These are phyloP conservation scores for Trichogramma evanescens DNA, from an alignment of 2,888 invertebrate genomes.

Conservation along the genomic window DNA sequence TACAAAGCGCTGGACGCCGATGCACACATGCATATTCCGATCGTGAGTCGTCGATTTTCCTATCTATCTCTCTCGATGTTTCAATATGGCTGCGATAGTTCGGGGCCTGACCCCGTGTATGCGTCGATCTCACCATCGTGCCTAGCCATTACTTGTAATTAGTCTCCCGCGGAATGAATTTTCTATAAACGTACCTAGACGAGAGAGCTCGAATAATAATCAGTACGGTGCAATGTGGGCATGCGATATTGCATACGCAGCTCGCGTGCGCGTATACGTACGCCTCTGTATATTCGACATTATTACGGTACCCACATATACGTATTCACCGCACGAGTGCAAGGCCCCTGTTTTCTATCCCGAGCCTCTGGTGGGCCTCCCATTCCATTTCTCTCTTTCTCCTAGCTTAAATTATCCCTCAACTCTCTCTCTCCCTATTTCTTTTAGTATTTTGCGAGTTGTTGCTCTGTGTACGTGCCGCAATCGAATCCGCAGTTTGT, in stretches of 20 bases:
- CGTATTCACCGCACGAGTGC: conserved; percentile 1
- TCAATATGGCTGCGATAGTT: too few species aligned
- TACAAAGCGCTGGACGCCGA: not conserved
- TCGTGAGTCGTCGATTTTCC: too few species aligned
- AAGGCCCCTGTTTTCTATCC: not conserved
- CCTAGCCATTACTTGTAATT: conserved; percentile 40
- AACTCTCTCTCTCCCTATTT: too few species aligned
- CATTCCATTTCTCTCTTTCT: too few species aligned
- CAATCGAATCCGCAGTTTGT: too few species aligned
- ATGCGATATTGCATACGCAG: too few species aligned
- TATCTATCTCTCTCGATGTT: too few species aligned
- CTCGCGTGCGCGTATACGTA: not conserved
- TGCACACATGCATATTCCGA: not conserved
- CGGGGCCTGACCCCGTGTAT: too few species aligned
- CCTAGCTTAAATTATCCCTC: too few species aligned
- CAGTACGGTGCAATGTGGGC: not conserved
- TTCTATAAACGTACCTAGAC: conserved; percentile 34
- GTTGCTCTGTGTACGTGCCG: too few species aligned
- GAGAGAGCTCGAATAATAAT: conserved; percentile 9
- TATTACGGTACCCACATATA: not conserved
- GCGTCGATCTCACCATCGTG: conserved; percentile 2
- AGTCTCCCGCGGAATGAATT: conserved; percentile 37
- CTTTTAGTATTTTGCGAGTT: too few species aligned
- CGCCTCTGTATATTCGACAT: not conserved
- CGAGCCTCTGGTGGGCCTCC: not conserved